Evolutionary conservation across 1,140 invertebrate genomes (phyloP).

Genomic region (Papilio polytes): DNA sequence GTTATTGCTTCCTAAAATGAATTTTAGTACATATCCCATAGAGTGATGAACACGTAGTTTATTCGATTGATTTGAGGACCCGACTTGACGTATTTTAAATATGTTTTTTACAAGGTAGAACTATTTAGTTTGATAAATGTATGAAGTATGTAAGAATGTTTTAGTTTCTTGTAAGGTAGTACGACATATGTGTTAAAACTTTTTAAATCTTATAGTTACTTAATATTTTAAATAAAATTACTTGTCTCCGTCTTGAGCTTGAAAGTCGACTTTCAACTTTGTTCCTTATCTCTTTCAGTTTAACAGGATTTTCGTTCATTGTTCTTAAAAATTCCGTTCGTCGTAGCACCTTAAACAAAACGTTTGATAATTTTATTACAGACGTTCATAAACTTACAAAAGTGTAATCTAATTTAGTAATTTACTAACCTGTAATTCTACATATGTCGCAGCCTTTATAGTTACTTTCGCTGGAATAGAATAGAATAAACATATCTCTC

Average conservation of each 20-base stretch:
- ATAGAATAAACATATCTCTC: constrained; percentile 76
- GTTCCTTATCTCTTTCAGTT: constrained; percentile 58
- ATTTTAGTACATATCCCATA: not conserved
- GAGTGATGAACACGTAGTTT: not conserved
- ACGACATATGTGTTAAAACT: no score
- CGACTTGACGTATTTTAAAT: constrained; percentile 16
- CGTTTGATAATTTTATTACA: not conserved
- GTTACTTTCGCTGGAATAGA: constrained; percentile 78
- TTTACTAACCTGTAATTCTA: constrained; percentile 71
- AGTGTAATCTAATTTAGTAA: constrained; percentile 35
- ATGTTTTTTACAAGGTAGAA: no score
- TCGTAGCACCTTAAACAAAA: constrained; percentile 61
- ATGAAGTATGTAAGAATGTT: no score
- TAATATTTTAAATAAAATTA: constrained; percentile 43
- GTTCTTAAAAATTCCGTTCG: constrained; percentile 73
- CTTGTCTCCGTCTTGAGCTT: constrained; percentile 58
- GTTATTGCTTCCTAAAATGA: constrained; percentile 64
- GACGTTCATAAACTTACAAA: not conserved
- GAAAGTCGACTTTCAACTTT: constrained; percentile 60
- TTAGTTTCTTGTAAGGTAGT: no score
- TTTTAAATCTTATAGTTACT: not conserved
- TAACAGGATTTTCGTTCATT: constrained; percentile 65
- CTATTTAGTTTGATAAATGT: no score
- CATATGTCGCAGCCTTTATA: constrained; percentile 76
- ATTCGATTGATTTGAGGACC: not conserved